Evolutionary conservation across 2,113 vertebrate species (phyloP).

Genomic region (Struthio camelus): DNA sequence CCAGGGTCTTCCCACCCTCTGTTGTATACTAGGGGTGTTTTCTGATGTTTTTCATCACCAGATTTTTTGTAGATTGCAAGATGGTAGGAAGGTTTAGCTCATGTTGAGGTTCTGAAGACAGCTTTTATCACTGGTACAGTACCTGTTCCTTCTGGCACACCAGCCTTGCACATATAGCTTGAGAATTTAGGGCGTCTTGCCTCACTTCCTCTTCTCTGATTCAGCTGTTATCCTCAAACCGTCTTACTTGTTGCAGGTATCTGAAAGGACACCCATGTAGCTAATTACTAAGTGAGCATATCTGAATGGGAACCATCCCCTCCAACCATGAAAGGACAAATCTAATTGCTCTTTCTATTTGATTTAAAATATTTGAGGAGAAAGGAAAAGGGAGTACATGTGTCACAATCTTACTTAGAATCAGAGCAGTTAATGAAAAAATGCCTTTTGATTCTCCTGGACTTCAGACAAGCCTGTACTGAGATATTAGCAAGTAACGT

Average conservation of each 20-base stretch:
- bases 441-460: conserved; percentile 33
- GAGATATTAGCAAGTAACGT: conserved; percentile 30
- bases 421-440: conserved; percentile 55
- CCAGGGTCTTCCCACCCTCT: background rate
- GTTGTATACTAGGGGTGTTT: background rate
- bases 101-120: background rate
- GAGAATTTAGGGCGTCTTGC: background rate
- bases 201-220: background rate
- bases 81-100: background rate
- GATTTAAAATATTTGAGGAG: conserved; percentile 30
- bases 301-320: background rate
- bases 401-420: conserved; percentile 29
- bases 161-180: background rate
- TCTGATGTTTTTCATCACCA: background rate
- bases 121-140: background rate
- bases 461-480: conserved; percentile 17
- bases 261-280: background rate
- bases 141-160: background rate
- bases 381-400: conserved; percentile 25
- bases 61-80: background rate
- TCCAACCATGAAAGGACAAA: background rate
- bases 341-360: background rate
- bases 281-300: background rate
- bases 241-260: background rate
- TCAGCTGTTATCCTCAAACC: background rate